Evolutionary conservation across 1,140 invertebrate species (phyloP).

Genomic region (Belonocnema kinseyi): DNA sequence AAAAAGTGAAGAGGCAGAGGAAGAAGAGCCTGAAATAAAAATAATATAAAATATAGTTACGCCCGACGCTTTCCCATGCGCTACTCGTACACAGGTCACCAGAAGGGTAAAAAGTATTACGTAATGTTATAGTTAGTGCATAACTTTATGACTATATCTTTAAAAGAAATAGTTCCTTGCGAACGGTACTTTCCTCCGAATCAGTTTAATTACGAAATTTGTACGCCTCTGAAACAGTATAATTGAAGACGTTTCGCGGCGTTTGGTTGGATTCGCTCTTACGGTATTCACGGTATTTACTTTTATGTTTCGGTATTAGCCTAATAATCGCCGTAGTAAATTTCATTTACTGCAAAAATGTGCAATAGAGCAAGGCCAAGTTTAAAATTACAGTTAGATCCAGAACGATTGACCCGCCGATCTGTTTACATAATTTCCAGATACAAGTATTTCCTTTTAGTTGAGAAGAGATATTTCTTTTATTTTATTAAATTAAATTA

Average conservation of each 20-base stretch:
- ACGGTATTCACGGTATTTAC: conserved; percentile 30
- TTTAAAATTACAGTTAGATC: conserved; percentile 26
- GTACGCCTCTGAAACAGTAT: conserved; percentile 3
- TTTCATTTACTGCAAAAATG: conserved; percentile 21
- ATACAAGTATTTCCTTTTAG: background rate
- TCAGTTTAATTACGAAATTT: conserved; percentile 23
- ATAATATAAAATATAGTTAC: conserved; percentile 11
- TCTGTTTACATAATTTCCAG: conserved; percentile 25
- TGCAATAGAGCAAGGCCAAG: conserved; percentile 21
- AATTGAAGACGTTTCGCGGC: conserved; percentile 12
- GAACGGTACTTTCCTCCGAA: conserved; percentile 21
- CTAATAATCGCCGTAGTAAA: conserved; percentile 26
- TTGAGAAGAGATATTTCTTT: background rate
- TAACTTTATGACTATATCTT: conserved; percentile 9
- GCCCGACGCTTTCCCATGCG: conserved; percentile 13
- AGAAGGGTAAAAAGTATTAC: background rate
- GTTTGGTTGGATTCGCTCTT: conserved; percentile 25
- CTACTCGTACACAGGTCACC: conserved; percentile 10
- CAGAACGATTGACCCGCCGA: conserved; percentile 16
- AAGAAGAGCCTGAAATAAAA: conserved; percentile 23
- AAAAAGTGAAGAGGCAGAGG: conserved; percentile 37
- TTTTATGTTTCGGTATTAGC: conserved; percentile 31
- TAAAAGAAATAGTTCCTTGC: background rate
- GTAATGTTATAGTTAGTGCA: conserved; percentile 25
- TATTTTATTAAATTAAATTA: conserved; percentile 15